Conservation (phyloP, 2,113 vertebrate species). For the Casuarius casuarius region DNA sequence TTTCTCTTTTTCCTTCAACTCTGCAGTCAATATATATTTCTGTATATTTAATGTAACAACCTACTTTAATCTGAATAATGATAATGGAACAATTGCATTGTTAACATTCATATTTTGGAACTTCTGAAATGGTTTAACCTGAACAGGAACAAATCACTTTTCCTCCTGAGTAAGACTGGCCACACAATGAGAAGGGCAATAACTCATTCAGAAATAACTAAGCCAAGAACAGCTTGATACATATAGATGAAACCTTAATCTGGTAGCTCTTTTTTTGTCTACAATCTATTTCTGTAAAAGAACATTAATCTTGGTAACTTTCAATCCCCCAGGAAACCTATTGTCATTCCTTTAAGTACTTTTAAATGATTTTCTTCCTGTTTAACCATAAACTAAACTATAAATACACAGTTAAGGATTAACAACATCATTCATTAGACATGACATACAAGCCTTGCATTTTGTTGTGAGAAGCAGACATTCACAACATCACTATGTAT, state of each 20-base stretch:
- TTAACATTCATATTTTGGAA: not conserved
- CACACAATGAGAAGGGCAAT: not conserved
- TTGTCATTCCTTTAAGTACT: not conserved
- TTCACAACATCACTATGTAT: not conserved
- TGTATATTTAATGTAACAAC: not conserved
- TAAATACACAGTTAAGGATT: slow-evolving; percentile 34
- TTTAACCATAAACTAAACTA: slow-evolving; percentile 39
- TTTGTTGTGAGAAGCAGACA: not conserved
- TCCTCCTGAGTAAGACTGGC: not conserved
- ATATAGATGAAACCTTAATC: not conserved
- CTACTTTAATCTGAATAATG: not conserved
- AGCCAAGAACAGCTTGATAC: not conserved
- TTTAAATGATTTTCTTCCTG: not conserved
- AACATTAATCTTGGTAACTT: not conserved
- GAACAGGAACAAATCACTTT: not conserved
- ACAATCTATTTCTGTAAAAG: not conserved
- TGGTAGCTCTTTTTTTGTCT: not conserved
- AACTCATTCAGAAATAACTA: not conserved
- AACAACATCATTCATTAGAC: not conserved
- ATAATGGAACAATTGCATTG: not conserved
- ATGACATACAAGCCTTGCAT: not conserved
- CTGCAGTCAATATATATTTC: not conserved
- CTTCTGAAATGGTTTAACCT: not conserved
- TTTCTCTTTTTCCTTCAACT: not conserved
- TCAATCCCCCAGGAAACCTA: not conserved